Conservation (phyloP, 2,888 invertebrate species). For the Eurytoma adleriae region DNA sequence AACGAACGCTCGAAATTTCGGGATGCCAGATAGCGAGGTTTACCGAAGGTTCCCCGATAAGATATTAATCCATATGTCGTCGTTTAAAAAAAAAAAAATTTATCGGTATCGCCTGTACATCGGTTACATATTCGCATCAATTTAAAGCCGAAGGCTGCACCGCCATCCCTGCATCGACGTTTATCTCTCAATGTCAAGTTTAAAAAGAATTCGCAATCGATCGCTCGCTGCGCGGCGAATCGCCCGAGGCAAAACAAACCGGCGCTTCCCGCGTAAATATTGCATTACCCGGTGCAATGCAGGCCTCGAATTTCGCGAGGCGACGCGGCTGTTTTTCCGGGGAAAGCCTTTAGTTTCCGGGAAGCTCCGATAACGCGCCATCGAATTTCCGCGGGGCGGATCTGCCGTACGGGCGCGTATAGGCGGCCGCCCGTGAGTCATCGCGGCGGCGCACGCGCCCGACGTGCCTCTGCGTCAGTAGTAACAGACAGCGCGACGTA, state of each 20-base stretch:
- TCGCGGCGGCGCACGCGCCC: slow-evolving; percentile 1
- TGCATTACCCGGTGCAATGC: no score
- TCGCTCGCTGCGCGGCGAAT: no score
- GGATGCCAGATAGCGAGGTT: no score
- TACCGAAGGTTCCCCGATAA: no score
- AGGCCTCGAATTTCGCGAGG: background rate
- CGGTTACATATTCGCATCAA: background rate
- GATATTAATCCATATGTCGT: no score
- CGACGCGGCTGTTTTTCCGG: background rate
- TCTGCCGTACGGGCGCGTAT: background rate
- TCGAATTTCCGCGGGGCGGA: background rate
- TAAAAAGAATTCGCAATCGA: background rate
- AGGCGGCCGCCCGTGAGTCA: slow-evolving; percentile 17
- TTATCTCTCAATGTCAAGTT: slow-evolving; percentile 40
- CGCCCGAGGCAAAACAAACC: no score
- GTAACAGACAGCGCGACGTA: slow-evolving; percentile 49
- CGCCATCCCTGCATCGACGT: background rate
- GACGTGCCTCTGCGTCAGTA: slow-evolving; percentile 44
- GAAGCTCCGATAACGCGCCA: slow-evolving; percentile 5
- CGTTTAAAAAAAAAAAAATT: background rate
- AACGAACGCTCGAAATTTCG: no score
- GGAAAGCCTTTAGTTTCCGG: background rate
- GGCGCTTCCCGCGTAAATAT: no score
- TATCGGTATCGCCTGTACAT: background rate
- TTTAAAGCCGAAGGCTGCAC: background rate